A percentile compares a stretch with the other conserved stretches of the same genome.
These are phyloP conservation scores for Marronus borbonicus DNA, from an alignment of 2,888 invertebrate genomes.

Conservation along the genomic window DNA sequence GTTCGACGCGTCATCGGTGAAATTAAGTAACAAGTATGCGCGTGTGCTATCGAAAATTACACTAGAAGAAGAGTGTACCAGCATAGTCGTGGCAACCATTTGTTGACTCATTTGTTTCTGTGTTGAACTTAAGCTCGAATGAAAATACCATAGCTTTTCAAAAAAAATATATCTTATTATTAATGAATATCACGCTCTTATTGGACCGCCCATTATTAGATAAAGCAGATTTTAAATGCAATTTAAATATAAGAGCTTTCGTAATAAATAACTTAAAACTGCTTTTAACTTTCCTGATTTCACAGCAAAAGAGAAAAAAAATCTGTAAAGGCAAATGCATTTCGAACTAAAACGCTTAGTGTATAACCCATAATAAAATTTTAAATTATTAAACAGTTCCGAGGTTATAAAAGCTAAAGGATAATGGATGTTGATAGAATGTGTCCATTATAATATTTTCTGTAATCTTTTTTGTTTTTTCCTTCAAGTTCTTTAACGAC, in stretches of 20 bases:
- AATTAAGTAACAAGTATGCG: no score
- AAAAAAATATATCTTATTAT: no score
- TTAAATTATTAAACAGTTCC: constrained; percentile 13
- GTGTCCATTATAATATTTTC: constrained; percentile 2
- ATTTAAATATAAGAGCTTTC: background rate
- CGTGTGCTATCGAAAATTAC: no score
- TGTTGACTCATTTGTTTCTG: no score
- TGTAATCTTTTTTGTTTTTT: background rate
- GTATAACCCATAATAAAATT: background rate
- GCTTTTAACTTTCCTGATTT: background rate
- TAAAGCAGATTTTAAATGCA: no score
- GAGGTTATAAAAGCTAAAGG: background rate
- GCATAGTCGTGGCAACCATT: no score
- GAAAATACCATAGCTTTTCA: no score
- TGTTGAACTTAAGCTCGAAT: no score
- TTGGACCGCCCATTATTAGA: no score
- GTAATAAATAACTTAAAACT: background rate
- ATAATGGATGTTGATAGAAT: constrained; percentile 1
- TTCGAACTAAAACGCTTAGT: background rate
- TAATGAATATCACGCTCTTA: no score
- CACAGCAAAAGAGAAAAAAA: background rate
- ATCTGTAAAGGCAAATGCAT: background rate
- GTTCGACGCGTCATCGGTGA: no score
- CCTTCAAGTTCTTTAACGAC: background rate
- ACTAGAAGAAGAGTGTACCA: no score